phyloP scores from a whole-genome alignment of 2,113 vertebrate species.

The Epinephelus fuscoguttatus region DNA sequence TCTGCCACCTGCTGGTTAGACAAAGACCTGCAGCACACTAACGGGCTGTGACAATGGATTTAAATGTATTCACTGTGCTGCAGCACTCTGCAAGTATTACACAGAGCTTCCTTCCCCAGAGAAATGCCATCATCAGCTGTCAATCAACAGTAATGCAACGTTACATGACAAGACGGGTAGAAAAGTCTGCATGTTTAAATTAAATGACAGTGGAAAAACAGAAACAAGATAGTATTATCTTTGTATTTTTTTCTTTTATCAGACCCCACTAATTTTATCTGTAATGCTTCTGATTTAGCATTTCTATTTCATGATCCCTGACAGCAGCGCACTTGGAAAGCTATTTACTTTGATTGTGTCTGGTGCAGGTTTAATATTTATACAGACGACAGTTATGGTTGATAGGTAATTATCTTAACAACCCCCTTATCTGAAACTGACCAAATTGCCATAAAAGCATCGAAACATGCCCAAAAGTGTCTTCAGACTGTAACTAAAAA shows the following conservation, averaged over 20 bases:
- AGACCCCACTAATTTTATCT: not conserved
- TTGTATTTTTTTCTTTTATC: not conserved
- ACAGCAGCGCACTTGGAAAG: not conserved
- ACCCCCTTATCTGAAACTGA: not conserved
- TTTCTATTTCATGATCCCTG: not conserved
- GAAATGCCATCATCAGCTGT: not conserved
- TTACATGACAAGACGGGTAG: not conserved
- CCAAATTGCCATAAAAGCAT: too few relatives aligned
- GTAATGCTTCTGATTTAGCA: not conserved
- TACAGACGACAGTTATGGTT: not conserved
- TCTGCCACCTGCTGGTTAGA: slow-evolving; percentile 51
- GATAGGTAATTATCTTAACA: not conserved
- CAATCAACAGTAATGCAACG: not conserved
- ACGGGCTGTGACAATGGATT: not conserved
- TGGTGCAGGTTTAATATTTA: not conserved
- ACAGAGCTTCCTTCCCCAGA: not conserved
- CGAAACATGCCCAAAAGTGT: not conserved
- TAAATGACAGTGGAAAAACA: not conserved
- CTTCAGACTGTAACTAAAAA: not conserved
- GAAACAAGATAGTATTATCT: not conserved
- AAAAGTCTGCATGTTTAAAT: not conserved
- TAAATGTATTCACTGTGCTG: not conserved
- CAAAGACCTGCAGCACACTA: not conserved
- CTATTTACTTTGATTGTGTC: not conserved
- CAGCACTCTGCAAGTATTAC: not conserved